phyloP scores from a whole-genome alignment of 2,113 vertebrate species.

The Elanus axillaris region DNA sequence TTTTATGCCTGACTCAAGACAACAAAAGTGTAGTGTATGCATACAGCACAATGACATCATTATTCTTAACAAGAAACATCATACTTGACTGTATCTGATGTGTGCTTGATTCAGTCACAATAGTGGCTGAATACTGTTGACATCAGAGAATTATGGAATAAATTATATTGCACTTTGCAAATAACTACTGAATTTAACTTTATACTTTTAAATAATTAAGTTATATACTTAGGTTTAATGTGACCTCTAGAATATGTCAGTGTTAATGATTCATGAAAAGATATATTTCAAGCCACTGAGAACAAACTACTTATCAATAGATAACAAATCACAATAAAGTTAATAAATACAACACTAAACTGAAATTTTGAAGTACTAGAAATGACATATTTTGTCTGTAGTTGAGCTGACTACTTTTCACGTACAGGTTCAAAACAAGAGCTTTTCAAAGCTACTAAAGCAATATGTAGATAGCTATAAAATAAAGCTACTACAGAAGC shows the following conservation, averaged over 20 bases:
- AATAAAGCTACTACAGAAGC: not conserved
- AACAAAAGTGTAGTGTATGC: not conserved
- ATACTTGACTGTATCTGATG: not conserved
- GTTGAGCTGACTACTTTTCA: not conserved
- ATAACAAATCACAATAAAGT: not conserved
- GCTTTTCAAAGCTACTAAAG: not conserved
- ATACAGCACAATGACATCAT: not conserved
- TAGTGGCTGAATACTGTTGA: not conserved
- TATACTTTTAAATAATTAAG: not conserved
- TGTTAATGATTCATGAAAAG: not conserved
- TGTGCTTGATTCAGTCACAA: not conserved
- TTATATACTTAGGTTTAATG: not conserved
- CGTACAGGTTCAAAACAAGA: not conserved
- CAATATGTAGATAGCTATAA: not conserved
- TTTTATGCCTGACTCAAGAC: not conserved
- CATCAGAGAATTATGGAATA: not conserved
- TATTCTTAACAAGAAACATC: not conserved
- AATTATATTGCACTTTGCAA: not conserved
- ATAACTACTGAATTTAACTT: not conserved
- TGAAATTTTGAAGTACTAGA: not conserved
- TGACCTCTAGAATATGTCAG: not conserved
- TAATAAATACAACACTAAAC: not conserved
- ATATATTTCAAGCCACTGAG: not conserved
- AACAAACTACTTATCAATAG: not conserved
- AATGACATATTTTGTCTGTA: not conserved